Base-by-base conservation (phyloP, 2,797 vertebrate genomes). In the Chaetophractus vellerosus region DNA sequence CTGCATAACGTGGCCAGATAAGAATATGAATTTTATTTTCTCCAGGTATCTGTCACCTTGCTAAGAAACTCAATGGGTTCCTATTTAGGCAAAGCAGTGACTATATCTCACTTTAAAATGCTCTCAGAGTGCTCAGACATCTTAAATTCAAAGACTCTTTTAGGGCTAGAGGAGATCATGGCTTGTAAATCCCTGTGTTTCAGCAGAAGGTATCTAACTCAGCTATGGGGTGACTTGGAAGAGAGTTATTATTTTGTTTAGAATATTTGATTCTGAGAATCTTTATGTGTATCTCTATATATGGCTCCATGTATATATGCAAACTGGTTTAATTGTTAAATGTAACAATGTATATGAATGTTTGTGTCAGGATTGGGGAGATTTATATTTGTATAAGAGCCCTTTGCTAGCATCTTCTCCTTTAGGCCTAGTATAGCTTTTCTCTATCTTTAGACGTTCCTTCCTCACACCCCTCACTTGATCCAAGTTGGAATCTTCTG, bases 111-210 rank as follows among this genome's bases (percentile, higher is more conserved):
- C 55, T 88, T 95, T 72, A 69, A 78, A 90, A 61, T 76, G 19
- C 23, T 68, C 26, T 85, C 10, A 6, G n/a, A 84, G 9, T 90
- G 50, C 48, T 85, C 84, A 95, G 63, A 90, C 33, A 78, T 90
- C 76, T 72, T 55, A 68, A 85, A 93, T 79, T 87, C 66, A 83
- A 52, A 86, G 68, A 28, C 38, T 57, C 74, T 68, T 91, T 75
- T 81, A 93, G 38, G 26, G 55, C 85, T 86, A 64, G n/a, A 86
- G 57, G 66, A 75, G 91, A 75, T 94, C 83, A 83, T 81, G 79
- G 33, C 50, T 85, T 91, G 75, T 3, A 16, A 28, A 68, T 88
- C 59, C 72, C 83, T 52, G 52, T 6, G 1, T 95, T 83, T 94
- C 64, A 86, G 75, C 15, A 68, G 66, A 75, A 85, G 57, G 76